Evolutionary conservation across 2,888 invertebrate species (phyloP).

Genomic region (Masnerella sp.): DNA sequence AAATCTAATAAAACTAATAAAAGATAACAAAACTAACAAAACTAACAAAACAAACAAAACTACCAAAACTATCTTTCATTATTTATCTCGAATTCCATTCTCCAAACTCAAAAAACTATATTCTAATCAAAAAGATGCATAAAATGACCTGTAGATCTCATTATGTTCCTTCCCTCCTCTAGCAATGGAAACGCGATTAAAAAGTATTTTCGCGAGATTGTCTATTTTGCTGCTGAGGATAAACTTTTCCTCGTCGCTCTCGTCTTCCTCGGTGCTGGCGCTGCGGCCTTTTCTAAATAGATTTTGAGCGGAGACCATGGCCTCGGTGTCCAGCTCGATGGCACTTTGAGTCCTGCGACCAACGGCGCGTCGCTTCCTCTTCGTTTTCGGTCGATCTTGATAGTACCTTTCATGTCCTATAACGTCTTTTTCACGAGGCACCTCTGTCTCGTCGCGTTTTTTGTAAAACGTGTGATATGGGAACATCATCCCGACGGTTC

Average conservation of each 20-base stretch:
- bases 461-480: constrained; percentile 85
- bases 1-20: no score
- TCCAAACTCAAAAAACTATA: no score
- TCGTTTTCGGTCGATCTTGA: constrained; percentile 81
- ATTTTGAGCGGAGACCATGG: constrained; percentile 70
- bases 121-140: no score
- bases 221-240: constrained; percentile 86
- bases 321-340: constrained; percentile 74
- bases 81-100: no score
- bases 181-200: constrained; percentile 77
- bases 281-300: constrained; percentile 79
- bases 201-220: constrained; percentile 86
- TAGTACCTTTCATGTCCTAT: constrained; percentile 91
- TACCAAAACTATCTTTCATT: no score
- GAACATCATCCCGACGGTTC: constrained; percentile 81
- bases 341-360: constrained; percentile 75
- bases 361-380: constrained; percentile 73
- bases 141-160: constrained; percentile 61
- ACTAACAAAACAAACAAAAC: no score
- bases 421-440: constrained; percentile 79
- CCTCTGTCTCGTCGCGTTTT: constrained; percentile 79
- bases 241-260: constrained; percentile 79
- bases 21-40: no score
- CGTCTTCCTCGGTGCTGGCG: constrained; percentile 82
- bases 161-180: constrained; percentile 71